Evolutionary conservation across 2,888 invertebrate species (phyloP).

Genomic region (Ectemnius continuus): DNA sequence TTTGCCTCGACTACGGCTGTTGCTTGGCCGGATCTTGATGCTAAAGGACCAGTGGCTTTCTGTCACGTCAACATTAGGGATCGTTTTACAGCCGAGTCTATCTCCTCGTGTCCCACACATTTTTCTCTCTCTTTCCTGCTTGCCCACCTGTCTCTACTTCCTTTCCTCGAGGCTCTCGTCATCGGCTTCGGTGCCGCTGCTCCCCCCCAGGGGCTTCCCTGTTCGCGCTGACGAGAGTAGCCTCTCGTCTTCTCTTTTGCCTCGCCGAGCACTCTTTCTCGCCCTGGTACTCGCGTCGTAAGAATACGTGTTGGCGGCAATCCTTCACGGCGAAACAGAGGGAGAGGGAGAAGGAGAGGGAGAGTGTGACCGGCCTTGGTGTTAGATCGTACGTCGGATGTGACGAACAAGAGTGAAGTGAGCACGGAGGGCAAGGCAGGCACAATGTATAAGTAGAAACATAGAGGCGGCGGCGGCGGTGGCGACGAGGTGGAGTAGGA

Average conservation of each 20-base stretch:
- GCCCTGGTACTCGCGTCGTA: background rate
- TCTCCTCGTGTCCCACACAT: background rate
- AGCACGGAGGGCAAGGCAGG: constrained; percentile 4
- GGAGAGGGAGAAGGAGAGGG: too few relatives aligned
- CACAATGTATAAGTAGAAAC: constrained; percentile 18
- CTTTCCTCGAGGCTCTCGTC: constrained; percentile 21
- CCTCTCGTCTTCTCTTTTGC: constrained; percentile 2
- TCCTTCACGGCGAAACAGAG: too few relatives aligned
- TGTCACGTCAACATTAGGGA: too few relatives aligned
- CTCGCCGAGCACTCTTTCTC: constrained; percentile 14
- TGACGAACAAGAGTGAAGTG: constrained; percentile 29
- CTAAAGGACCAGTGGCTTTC: background rate
- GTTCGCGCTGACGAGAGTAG: constrained; percentile 8
- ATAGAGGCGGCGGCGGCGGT: too few relatives aligned
- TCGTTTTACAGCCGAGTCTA: background rate
- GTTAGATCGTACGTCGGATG: constrained; percentile 31
- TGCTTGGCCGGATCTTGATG: background rate
- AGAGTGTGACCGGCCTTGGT: background rate
- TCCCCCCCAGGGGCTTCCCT: background rate
- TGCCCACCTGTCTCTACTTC: constrained; percentile 9
- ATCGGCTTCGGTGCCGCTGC: background rate
- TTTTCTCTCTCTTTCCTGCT: background rate
- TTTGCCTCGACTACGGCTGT: constrained; percentile 15
- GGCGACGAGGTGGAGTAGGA: too few relatives aligned
- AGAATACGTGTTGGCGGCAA: too few relatives aligned